Conservation (phyloP, 2,113 vertebrate species). For the Erpornis zantholeuca region DNA sequence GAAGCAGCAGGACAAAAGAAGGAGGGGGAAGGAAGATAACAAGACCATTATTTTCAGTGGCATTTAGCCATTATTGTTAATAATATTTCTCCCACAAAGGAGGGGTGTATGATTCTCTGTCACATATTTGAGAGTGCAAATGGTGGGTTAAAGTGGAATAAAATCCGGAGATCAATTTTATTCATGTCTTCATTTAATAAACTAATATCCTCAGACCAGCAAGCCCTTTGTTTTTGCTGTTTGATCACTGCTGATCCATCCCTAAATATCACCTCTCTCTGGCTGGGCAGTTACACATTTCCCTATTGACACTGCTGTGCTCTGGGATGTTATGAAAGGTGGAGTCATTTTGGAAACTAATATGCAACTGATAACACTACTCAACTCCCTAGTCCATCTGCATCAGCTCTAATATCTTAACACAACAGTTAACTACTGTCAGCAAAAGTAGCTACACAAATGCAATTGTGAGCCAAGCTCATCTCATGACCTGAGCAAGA, state of each 20-base stretch:
- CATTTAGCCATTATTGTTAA: slow-evolving; percentile 23
- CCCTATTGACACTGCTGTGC: background rate
- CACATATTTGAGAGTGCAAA: background rate
- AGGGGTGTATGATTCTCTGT: background rate
- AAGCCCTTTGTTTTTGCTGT: background rate
- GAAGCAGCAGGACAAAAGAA: slow-evolving; percentile 33
- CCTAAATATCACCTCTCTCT: background rate
- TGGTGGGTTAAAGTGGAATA: background rate
- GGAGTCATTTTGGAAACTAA: background rate
- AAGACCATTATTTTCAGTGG: background rate
- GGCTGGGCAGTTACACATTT: background rate
- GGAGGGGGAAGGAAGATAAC: background rate
- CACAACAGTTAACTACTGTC: background rate
- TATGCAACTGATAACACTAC: background rate
- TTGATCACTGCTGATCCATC: background rate
- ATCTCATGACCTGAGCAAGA: background rate
- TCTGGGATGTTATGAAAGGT: background rate
- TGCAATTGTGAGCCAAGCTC: background rate
- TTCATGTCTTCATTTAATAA: background rate
- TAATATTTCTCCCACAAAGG: background rate
- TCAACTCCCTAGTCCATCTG: background rate
- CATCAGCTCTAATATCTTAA: background rate
- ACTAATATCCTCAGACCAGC: background rate
- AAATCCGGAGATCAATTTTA: background rate
- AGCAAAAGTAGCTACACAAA: background rate